These are phyloP conservation scores for Drosophila nr. perissopoda DNA, from an alignment of 2,888 invertebrate genomes.

Conservation along the genomic window DNA sequence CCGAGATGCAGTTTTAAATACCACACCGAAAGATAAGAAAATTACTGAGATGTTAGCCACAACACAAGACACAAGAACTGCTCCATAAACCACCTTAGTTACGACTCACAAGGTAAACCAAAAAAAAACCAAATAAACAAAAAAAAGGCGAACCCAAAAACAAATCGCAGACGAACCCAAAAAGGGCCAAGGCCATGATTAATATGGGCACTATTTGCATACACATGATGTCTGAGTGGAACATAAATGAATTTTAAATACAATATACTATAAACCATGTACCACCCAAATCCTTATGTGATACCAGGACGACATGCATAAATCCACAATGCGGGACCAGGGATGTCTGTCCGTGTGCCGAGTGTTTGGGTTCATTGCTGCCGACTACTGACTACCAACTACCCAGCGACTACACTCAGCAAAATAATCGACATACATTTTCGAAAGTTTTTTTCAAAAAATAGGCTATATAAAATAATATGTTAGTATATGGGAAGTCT, in stretches of 20 bases:
- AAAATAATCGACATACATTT: not conserved
- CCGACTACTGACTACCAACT: not conserved
- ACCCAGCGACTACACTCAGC: not conserved
- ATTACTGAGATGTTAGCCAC: not conserved
- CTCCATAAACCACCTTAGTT: not conserved
- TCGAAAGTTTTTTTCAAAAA: no score
- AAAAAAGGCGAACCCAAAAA: not conserved
- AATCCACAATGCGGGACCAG: slow-evolving; percentile 2
- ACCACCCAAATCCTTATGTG: not conserved
- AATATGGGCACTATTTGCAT: slow-evolving; percentile 75
- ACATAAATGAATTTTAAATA: slow-evolving; percentile 63
- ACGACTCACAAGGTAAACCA: not conserved
- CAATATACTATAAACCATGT: slow-evolving; percentile 24
- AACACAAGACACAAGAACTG: not conserved
- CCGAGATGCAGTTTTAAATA: slow-evolving; percentile 73
- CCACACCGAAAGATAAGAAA: slow-evolving; percentile 24
- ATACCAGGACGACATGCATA: not conserved
- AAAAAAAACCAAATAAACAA: not conserved
- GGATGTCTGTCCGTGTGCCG: not conserved
- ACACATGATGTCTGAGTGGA: slow-evolving; percentile 63
- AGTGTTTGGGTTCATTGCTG: not conserved
- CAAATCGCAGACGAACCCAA: slow-evolving; percentile 35
- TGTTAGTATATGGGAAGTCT: no score
- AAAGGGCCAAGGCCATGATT: slow-evolving; percentile 56
- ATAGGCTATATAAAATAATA: no score